Evolutionary conservation across 2,113 vertebrate genomes (phyloP), one percentile per base, ranked within the genome.

Genomic region (Polypterus bichir): DNA sequence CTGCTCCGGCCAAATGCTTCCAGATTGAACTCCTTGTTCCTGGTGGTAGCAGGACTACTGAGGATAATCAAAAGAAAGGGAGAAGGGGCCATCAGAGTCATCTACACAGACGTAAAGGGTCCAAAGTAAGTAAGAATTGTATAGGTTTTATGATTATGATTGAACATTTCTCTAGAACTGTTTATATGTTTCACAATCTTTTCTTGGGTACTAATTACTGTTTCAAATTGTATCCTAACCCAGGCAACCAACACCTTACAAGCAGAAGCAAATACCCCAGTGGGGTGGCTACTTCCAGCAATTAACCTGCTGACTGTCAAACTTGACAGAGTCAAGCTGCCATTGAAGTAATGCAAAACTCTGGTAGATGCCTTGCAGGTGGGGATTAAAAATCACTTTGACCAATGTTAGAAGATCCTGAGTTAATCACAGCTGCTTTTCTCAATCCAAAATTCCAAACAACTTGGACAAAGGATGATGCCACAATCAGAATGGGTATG

Each of bases 11-110:
- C 55, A 3, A 66, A 62, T 61, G 7, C 44, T 3, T 68, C 64
- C 6, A 64, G 64, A 49, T 73, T 57, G 66, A 73, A 70, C 57
- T 73, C 64, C 6, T 6, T 71, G 53, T 71, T 69, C 59, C 44
- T 68, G 56, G 59, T 64, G 11, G 64, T 66, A 60, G 67, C 68
- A 47, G 61, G 69, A 60, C 46, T 68, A 7, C 59, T 68, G 27
- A 64, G 60, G 9, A 69, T 70, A 49, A n/a, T 66, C 3, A 65
- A 62, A 60, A 59, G 68, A 4, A 65, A 64, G 52, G 64, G 64
- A 65, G 68, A 65, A 57, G 57, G 10, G 44, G 7, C 64, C 27
- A 62, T 70, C 6, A 66, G 48, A 62, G 46, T 10, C 47, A 7
- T 70, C 48, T 68, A 56, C 56, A 68, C 64, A 7, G 49, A 61